Evolutionary conservation across 2,113 vertebrate species (phyloP).

Genomic region (Neogale vison): DNA sequence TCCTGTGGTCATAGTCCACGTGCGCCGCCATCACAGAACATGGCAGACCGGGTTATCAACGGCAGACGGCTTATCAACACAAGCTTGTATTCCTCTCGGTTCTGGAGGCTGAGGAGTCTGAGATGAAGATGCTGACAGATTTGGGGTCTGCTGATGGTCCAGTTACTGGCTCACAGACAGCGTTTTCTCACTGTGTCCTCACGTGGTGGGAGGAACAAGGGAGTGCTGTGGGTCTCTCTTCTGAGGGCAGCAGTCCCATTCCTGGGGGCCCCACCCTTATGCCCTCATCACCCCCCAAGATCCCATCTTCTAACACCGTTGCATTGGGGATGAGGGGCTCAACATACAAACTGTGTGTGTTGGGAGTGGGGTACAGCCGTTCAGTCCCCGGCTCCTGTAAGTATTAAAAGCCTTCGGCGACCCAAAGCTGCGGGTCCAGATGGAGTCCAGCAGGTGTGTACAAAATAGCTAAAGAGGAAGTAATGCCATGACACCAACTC

Average conservation of each 20-base stretch:
- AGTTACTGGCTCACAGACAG: neutral
- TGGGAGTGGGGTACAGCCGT: neutral
- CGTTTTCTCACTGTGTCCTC: neutral
- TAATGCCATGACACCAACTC: neutral
- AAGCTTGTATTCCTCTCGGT: neutral
- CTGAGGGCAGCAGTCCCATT: no score
- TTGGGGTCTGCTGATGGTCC: neutral
- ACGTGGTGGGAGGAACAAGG: neutral
- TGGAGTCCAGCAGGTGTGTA: neutral
- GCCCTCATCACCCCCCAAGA: neutral
- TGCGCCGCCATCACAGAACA: neutral
- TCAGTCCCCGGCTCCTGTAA: neutral
- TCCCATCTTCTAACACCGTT: neutral
- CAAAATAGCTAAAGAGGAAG: neutral
- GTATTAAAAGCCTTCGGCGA: no score
- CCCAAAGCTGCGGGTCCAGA: neutral
- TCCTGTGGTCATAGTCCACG: accelerated
- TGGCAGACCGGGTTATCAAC: no score
- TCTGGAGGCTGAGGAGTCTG: neutral
- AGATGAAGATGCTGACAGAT: no score
- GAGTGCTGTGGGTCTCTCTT: neutral
- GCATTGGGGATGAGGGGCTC: neutral
- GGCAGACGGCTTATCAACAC: neutral
- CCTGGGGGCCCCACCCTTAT: neutral
- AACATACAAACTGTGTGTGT: neutral